Evolutionary conservation across 2,797 vertebrate genomes (phyloP).

Genomic region (Halcyon smyrnensis): DNA sequence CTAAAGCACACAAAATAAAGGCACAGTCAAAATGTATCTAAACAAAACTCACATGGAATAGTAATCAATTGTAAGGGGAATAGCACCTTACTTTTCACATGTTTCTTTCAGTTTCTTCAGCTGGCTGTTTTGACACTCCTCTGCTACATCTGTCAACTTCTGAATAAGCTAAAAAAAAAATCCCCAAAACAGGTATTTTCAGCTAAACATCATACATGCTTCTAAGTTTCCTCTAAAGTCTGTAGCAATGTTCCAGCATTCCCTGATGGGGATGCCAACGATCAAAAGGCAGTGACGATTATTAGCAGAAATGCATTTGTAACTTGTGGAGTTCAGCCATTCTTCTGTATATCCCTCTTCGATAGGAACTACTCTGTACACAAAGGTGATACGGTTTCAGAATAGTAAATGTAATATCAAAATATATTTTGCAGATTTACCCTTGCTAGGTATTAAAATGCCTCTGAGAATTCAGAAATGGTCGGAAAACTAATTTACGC

Average conservation of each 20-base stretch:
- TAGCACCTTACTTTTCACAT: slow-evolving; percentile 90
- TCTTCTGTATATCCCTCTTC: not conserved
- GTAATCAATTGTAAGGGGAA: not conserved
- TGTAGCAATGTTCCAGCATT: not conserved
- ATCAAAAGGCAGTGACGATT: not conserved
- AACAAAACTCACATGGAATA: not conserved
- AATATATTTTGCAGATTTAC: not conserved
- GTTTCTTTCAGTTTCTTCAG: slow-evolving; percentile 94
- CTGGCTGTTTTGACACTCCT: slow-evolving; percentile 94
- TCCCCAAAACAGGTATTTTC: not conserved
- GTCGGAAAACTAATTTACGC: not conserved
- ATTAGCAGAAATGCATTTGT: not conserved
- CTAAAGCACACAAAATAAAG: slow-evolving; percentile 74
- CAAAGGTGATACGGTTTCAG: not conserved
- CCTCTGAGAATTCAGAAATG: not conserved
- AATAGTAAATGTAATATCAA: not conserved
- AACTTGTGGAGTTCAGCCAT: not conserved
- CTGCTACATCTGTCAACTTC: slow-evolving; percentile 91
- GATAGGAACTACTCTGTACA: not conserved
- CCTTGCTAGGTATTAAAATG: not conserved
- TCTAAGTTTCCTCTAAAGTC: not conserved
- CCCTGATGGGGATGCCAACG: accelerated
- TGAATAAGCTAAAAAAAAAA: slow-evolving; percentile 87
- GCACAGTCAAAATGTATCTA: not conserved
- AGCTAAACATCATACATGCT: not conserved